These are phyloP conservation scores for Agonopterix subpropinquella DNA, from an alignment of 2,888 invertebrate species.

Conservation along the genomic window DNA sequence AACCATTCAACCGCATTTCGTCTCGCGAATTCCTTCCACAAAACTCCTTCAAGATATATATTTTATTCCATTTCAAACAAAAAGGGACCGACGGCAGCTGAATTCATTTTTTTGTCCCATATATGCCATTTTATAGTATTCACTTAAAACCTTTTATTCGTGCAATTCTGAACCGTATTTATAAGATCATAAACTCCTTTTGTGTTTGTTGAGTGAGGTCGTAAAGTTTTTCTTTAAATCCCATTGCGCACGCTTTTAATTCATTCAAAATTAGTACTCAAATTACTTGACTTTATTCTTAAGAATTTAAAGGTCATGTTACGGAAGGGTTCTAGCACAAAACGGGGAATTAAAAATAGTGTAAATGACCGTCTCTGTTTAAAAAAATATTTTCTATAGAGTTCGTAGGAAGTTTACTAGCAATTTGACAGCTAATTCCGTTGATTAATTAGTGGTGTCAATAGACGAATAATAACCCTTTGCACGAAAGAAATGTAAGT, in stretches of 20 bases:
- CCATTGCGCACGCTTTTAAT: slow-evolving; percentile 26
- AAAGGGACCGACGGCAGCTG: slow-evolving; percentile 53
- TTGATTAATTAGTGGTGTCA: slow-evolving; percentile 46
- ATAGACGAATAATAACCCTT: slow-evolving; percentile 10
- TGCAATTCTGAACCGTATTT: slow-evolving; percentile 11
- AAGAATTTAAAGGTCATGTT: slow-evolving; percentile 40
- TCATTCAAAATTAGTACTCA: slow-evolving; percentile 49
- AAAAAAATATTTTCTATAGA: slow-evolving; percentile 24
- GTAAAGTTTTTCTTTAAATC: no score
- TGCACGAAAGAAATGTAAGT: no score
- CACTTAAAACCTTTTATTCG: neutral
- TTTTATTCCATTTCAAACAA: slow-evolving; percentile 58
- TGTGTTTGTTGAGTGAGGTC: no score
- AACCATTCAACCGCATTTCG: slow-evolving; percentile 59
- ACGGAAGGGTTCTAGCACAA: slow-evolving; percentile 31
- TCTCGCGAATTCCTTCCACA: slow-evolving; percentile 58
- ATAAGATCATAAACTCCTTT: no score
- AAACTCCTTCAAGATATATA: slow-evolving; percentile 52
- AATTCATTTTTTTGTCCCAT: slow-evolving; percentile 33
- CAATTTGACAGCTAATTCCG: slow-evolving; percentile 35
- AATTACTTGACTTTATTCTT: slow-evolving; percentile 59
- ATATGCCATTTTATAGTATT: no score
- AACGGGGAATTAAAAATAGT: slow-evolving; percentile 48
- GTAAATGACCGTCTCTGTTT: slow-evolving; percentile 32
- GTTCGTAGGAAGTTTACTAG: slow-evolving; percentile 29